Percentiles rank a stretch among this genome's conserved stretches.
These are phyloP conservation scores for Myotis planiceps DNA, from an alignment of 2,797 vertebrate genomes.

Conservation along the genomic window DNA sequence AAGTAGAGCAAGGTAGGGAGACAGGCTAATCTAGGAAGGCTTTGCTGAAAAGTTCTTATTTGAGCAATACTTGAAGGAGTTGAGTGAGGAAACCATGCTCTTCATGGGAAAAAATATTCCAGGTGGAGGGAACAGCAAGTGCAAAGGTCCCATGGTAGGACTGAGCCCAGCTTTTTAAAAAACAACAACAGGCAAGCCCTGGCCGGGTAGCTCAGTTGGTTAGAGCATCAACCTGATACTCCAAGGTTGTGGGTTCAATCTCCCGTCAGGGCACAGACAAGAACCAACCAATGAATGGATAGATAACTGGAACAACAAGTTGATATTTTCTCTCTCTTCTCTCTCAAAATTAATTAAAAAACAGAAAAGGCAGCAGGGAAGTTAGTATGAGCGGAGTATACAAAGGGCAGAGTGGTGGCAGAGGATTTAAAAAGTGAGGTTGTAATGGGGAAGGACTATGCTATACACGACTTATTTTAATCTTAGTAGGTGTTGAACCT, in stretches of 20 bases:
- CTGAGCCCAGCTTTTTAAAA: not conserved
- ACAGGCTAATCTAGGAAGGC: not conserved
- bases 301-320: not conserved
- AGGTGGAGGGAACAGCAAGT: not conserved
- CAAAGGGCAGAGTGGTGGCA: not conserved
- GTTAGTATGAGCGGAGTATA: not conserved
- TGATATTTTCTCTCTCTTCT: not conserved
- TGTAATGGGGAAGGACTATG: not conserved
- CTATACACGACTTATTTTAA: not conserved
- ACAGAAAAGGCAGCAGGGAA: not conserved
- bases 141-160: not conserved
- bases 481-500: not conserved
- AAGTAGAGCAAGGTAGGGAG: not conserved
- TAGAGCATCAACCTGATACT: not conserved
- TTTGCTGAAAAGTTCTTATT: conserved; percentile 8
- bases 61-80: not conserved
- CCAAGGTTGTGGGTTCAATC: not conserved
- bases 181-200: not conserved
- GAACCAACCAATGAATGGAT: not conserved
- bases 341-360: not conserved
- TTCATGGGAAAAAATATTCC: not conserved
- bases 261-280: not conserved
- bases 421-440: not conserved
- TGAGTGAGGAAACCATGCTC: not conserved
- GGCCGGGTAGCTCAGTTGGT: not conserved